Evolutionary conservation across 2,888 invertebrate species (phyloP).

Genomic region (Cephonodes hylas): DNA sequence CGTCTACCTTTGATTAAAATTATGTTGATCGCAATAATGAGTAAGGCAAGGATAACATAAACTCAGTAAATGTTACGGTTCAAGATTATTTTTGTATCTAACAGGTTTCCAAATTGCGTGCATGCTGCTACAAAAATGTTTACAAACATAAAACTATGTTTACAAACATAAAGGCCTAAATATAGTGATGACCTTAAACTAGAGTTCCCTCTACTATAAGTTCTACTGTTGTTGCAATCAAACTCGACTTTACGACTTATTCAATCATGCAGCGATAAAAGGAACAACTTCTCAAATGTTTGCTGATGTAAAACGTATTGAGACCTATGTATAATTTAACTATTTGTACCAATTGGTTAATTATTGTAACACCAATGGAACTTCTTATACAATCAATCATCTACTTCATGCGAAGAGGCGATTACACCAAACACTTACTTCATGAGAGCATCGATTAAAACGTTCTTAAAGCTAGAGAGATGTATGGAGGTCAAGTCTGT

Average conservation of each 20-base stretch:
- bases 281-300: background rate
- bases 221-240: background rate
- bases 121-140: too few relatives aligned
- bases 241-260: background rate
- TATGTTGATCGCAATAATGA: too few relatives aligned
- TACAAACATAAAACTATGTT: too few relatives aligned
- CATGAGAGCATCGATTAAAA: background rate
- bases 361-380: background rate
- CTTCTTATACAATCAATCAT: background rate
- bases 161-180: background rate
- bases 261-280: background rate
- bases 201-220: background rate
- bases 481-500: background rate
- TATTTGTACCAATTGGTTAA: too few relatives aligned
- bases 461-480: background rate
- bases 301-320: too few relatives aligned
- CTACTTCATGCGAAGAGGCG: background rate
- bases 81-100: too few relatives aligned
- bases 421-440: background rate
- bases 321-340: too few relatives aligned
- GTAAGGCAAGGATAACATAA: too few relatives aligned
- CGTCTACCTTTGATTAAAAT: too few relatives aligned
- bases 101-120: too few relatives aligned
- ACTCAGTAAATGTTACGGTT: too few relatives aligned
- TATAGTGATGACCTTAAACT: background rate